A percentile compares a stretch with the other conserved stretches of the same genome.
Conservation (phyloP, 2,888 invertebrate genomes). For the Fissipunctia ypsillon region DNA sequence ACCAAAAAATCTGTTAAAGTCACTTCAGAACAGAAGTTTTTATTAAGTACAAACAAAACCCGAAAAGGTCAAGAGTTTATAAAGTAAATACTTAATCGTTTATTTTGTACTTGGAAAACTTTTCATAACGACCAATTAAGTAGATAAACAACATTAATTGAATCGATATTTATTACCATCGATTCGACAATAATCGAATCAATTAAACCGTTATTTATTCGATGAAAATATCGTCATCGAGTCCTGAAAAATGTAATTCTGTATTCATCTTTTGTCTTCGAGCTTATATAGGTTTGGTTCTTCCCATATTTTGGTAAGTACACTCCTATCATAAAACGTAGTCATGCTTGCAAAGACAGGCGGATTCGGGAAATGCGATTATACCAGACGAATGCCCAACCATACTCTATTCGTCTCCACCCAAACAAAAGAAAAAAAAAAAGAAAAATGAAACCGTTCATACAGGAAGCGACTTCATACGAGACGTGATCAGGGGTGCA, state of each 20-base stretch:
- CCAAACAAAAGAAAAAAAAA: conserved; percentile 68
- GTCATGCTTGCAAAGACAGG: conserved; percentile 44
- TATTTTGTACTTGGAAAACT: conserved; percentile 10
- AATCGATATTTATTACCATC: conserved; percentile 19
- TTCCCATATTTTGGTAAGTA: conserved; percentile 27
- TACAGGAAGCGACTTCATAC: conserved; percentile 88
- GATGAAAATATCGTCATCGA: conserved; percentile 9
- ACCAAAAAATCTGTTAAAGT: conserved; percentile 18
- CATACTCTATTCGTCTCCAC: conserved; percentile 65
- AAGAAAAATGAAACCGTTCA: conserved; percentile 88
- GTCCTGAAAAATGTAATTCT: conserved; percentile 13
- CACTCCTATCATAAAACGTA: conserved; percentile 48
- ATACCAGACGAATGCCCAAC: conserved; percentile 57
- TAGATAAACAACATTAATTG: conserved; percentile 15
- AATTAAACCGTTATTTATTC: conserved; percentile 17
- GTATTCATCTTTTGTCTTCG: conserved; percentile 38
- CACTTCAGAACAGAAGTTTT: conserved; percentile 22
- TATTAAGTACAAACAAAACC: conserved; percentile 13
- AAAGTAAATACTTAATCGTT: conserved; percentile 44
- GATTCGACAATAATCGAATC: background rate
- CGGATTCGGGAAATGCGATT: conserved; percentile 52
- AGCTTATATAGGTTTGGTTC: conserved; percentile 22
- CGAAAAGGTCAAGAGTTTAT: conserved; percentile 28
- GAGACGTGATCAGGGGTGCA: conserved; percentile 89
- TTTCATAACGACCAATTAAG: conserved; percentile 33